Base-by-base conservation (phyloP, 2,797 vertebrate genomes). In the Ciconia nigra region DNA sequence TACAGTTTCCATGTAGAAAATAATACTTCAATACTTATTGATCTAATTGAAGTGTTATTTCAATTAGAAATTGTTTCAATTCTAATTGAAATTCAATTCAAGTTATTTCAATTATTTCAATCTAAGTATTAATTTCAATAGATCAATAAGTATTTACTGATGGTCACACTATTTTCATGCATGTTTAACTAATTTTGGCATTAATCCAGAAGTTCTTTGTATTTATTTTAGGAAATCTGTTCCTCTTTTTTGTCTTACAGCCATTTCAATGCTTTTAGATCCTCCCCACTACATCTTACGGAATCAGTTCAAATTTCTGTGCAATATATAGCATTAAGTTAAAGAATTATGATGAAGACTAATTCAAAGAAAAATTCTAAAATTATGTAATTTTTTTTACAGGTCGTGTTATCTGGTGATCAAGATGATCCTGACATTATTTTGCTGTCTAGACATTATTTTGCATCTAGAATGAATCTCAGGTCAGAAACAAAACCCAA, bases 261-360 rank as follows among this genome's bases (percentile, higher is more conserved):
- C 5, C 0, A 10, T 63, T 86, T 74, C 35, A 80, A 29, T 33
- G 6, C 0, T 39, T 83, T 82, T 59, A 62, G 6, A 46, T 77
- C 11, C 7, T 78, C 13, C 6, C 9, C 5, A 47, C 1, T 7
- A 4, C 2, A 25, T 9, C 4, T 41, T 57, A 15, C 2, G 6
- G 8, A 69, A 79, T 26, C 5, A 41, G 3, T 35, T 87, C 10
- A 51, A 19, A 77, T 47, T 63, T 89, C 44, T 57, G 3, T 37
- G 13, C 20, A 52, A 62, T 42, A 42, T 9, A 46, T 15, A 47
- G 1, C 4, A 39, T 37, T 35, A 67, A 55, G 31, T 55, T 33
- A 62, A 84, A 63, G 9, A 66, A 51, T 24, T 65, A 42, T 31
- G 3, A 58, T 24, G 13, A 78, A 80, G 8, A 4, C 0, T 49